Base-by-base conservation (phyloP, 2,113 vertebrate genomes). In the Todiramphus saurophagus region DNA sequence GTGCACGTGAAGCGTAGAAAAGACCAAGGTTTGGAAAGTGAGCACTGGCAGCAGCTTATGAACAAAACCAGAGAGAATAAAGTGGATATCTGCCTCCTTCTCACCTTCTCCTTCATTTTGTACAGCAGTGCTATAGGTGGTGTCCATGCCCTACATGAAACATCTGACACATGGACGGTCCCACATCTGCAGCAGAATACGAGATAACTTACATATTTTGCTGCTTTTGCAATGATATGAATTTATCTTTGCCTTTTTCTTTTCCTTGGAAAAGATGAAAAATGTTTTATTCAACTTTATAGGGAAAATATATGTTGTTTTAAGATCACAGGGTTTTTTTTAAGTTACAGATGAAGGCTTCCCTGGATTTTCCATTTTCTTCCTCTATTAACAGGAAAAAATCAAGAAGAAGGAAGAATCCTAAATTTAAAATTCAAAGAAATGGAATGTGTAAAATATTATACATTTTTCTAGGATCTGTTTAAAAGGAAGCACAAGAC, bases 401-500 rank as follows among this genome's bases (percentile, higher is more conserved):
- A 51, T 23, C 6, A 31, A 56, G 35, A 50, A 76, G 46, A 50
- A 76, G 46, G 23, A 93, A 80, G 41, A 70, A 46, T 11, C 59
- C 69, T 77, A 69, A 35, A 79, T 44, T 43, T 35, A 44, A 73
- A 83, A 72, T 66, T 18, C 2, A 39, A 74, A 73, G 21, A 44
- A 73, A 69, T 4, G 5, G 17, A 83, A 83, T 35, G 2, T 4
- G 4, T 37, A 27, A 48, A 83, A 50, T 84, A 35, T 35, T 10
- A 35, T 12, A 10, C 76, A 14, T 66, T 86, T 31, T 43, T 35
- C 9, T 72, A 43, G 11, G 66, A 69, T 75, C 9, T 41, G 3
- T 88, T 73, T 51, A 46, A 88, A 82, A 84, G 0, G 0, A 79
- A 90, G n/a, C 16, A 58, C 0, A 4, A 53, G 10, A 1, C 13